Evolutionary conservation across 2,113 vertebrate species (phyloP).

Genomic region (Tachysurus vachellii): DNA sequence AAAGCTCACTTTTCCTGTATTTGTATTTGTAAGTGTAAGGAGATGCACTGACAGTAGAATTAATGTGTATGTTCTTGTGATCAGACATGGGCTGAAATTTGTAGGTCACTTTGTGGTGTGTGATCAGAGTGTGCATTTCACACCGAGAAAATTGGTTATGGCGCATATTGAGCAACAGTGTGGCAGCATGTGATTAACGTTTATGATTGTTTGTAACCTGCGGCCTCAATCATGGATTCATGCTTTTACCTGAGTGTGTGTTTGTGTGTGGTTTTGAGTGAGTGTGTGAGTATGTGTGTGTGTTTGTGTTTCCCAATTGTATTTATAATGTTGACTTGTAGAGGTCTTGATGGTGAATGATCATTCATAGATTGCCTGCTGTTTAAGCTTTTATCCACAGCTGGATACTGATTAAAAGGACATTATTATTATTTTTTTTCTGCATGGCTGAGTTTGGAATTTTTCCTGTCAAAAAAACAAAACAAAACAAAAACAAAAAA

Average conservation of each 20-base stretch:
- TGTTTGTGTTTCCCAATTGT: slow-evolving; percentile 14
- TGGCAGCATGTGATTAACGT: slow-evolving; percentile 34
- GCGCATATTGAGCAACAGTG: slow-evolving; percentile 24
- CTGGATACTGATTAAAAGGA: slow-evolving; percentile 45
- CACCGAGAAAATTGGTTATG: slow-evolving; percentile 43
- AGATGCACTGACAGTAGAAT: neutral
- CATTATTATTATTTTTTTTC: slow-evolving; percentile 1
- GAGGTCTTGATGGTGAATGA: slow-evolving; percentile 34
- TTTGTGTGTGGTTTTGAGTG: slow-evolving; percentile 21
- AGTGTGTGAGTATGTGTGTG: slow-evolving; percentile 24
- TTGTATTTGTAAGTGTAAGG: neutral
- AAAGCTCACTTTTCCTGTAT: neutral
- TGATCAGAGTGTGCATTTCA: slow-evolving; percentile 34
- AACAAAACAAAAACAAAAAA: neutral
- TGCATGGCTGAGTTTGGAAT: neutral
- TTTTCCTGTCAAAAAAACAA: neutral
- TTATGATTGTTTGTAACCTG: slow-evolving; percentile 34
- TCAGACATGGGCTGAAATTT: slow-evolving; percentile 23
- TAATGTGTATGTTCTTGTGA: neutral
- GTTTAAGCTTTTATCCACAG: slow-evolving; percentile 37
- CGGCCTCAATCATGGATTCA: slow-evolving; percentile 39
- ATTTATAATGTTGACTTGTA: slow-evolving; percentile 15
- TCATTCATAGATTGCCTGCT: slow-evolving; percentile 25
- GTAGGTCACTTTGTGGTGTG: slow-evolving; percentile 38
- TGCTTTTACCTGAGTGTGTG: neutral